Percentiles rank a stretch among this genome's conserved stretches.
These are phyloP conservation scores for Agrochola circellaris DNA, from an alignment of 2,888 invertebrate genomes.

Conservation along the genomic window DNA sequence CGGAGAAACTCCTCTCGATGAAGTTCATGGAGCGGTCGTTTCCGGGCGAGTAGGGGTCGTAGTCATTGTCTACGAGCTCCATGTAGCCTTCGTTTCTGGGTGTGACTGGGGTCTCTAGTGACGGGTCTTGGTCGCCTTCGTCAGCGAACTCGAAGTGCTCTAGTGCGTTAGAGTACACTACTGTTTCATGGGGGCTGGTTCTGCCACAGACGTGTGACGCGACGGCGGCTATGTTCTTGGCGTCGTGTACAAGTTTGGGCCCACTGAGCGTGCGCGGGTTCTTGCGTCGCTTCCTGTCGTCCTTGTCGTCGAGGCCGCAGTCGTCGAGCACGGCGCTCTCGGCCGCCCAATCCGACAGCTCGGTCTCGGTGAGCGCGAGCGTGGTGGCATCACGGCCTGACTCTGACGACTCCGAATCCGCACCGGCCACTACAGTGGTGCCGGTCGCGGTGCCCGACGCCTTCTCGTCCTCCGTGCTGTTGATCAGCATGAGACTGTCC, in stretches of 20 bases:
- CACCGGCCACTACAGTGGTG: constrained; percentile 83
- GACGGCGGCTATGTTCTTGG: constrained; percentile 83
- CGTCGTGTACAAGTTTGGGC: constrained; percentile 83
- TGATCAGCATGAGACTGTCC: constrained; percentile 91
- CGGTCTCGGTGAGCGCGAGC: constrained; percentile 95
- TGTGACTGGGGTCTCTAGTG: constrained; percentile 89
- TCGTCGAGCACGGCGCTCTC: constrained; percentile 95
- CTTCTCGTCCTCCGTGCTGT: constrained; percentile 77
- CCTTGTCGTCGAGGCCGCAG: constrained; percentile 89
- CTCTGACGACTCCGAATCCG: constrained; percentile 90
- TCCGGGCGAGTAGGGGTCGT: constrained; percentile 81
- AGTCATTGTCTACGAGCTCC: constrained; percentile 87
- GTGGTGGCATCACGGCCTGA: constrained; percentile 93
- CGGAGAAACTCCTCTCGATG: constrained; percentile 88
- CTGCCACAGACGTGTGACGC: constrained; percentile 87
- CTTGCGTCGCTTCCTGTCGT: constrained; percentile 79
- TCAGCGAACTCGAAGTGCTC: constrained; percentile 97
- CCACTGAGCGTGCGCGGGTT: constrained; percentile 82
- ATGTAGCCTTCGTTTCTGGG: constrained; percentile 85
- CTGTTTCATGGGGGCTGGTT: constrained; percentile 76
- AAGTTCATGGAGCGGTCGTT: constrained; percentile 90
- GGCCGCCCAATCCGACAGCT: constrained; percentile 97
- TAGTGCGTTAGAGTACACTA: constrained; percentile 90
- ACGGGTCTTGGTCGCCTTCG: constrained; percentile 95
- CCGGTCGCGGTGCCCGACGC: constrained; percentile 81